Percentiles rank a stretch among this genome's conserved stretches.
These are phyloP conservation scores for Lutjanus argentimaculatus DNA, from an alignment of 2,797 vertebrate species.

Conservation along the genomic window DNA sequence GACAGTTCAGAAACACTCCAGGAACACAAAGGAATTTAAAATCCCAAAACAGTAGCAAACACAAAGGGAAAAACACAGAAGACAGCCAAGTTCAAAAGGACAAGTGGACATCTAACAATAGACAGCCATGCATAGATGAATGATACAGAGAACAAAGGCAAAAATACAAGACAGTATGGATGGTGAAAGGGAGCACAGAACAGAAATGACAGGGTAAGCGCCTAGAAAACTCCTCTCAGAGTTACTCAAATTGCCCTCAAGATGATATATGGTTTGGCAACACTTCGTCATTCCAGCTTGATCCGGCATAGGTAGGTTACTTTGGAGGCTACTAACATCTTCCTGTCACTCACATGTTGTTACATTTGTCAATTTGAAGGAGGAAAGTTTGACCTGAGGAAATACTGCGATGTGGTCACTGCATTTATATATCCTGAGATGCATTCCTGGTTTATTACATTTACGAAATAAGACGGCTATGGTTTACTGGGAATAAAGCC, in stretches of 20 bases:
- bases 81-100: conserved; percentile 47
- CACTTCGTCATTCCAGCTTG: conserved; percentile 20
- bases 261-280: conserved; percentile 30
- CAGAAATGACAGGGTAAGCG: conserved; percentile 22
- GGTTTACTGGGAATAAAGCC: conserved; percentile 62
- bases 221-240: conserved; percentile 32
- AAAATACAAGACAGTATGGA: conserved; percentile 42
- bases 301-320: conserved; percentile 16
- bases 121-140: conserved; percentile 44
- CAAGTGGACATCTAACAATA: conserved; percentile 46
- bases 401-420: conserved; percentile 23
- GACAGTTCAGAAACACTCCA: conserved; percentile 42
- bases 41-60: conserved; percentile 8
- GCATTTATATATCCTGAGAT: conserved; percentile 34
- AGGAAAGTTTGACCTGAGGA: conserved; percentile 32
- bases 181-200: conserved; percentile 23
- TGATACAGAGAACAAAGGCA: conserved; percentile 29
- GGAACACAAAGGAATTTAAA: conserved; percentile 40
- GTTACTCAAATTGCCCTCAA: conserved; percentile 22
- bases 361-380: conserved; percentile 28
- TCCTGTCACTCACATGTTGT: conserved; percentile 16
- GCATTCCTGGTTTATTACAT: conserved; percentile 42
- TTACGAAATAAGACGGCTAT: conserved; percentile 47
- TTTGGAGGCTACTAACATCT: conserved; percentile 18
- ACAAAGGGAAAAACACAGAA: conserved; percentile 21